Percentiles rank a stretch among this genome's conserved stretches.
Conservation (phyloP, 2,797 vertebrate genomes). For the Enteromius anoplus region DNA sequence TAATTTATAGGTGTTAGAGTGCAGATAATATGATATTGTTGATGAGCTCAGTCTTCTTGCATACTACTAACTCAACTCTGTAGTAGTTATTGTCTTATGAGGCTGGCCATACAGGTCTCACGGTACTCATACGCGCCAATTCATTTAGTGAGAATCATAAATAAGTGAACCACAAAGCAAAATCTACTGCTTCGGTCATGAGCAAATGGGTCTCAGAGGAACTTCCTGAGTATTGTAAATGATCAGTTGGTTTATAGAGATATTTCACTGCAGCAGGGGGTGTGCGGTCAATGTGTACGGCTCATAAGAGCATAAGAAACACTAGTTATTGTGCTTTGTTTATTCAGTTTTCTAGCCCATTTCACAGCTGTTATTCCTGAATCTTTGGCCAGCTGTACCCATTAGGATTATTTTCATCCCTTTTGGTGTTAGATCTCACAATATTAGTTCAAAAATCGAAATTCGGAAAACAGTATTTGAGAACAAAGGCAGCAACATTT, state of each 20-base stretch:
- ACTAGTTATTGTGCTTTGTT: neutral
- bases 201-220: slow-evolving; percentile 26
- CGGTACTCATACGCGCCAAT: neutral
- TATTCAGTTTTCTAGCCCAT: neutral
- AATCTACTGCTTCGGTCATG: neutral
- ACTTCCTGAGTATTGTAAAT: neutral
- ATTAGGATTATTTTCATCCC: neutral
- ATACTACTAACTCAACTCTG: neutral
- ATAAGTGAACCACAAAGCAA: slow-evolving; percentile 14
- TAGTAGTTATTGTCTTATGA: neutral
- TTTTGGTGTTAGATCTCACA: neutral
- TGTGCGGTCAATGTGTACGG: neutral
- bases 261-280: neutral
- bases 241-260: neutral
- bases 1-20: neutral
- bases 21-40: neutral
- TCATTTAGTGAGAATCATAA: slow-evolving; percentile 14
- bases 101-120: slow-evolving; percentile 1
- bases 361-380: neutral
- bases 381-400: neutral
- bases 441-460: neutral
- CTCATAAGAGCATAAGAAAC: neutral
- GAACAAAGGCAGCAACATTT: neutral
- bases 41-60: slow-evolving; percentile 7
- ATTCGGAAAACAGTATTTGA: neutral